These are phyloP conservation scores for Macrotis lagotis DNA, from an alignment of 2,113 vertebrate species.

Conservation along the genomic window DNA sequence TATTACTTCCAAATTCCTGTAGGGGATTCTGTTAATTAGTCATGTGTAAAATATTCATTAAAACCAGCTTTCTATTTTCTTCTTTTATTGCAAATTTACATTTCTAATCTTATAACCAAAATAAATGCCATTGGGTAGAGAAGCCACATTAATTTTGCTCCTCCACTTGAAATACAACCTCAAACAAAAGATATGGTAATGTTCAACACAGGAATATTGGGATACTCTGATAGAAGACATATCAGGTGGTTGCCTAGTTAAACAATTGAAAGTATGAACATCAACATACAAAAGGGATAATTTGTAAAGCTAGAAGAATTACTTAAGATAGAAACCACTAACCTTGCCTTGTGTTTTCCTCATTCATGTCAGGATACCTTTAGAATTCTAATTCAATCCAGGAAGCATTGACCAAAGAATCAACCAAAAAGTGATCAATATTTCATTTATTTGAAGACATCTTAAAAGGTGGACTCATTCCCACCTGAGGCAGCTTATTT, in stretches of 20 bases:
- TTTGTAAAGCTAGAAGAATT: constrained; percentile 12
- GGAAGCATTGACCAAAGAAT: not conserved
- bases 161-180: constrained; percentile 79
- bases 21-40: constrained; percentile 89
- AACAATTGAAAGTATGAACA: constrained; percentile 25
- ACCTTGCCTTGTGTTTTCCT: not conserved
- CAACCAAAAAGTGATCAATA: not conserved
- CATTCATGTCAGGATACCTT: not conserved
- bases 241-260: constrained; percentile 52
- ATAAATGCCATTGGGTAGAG: constrained; percentile 86
- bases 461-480: not conserved
- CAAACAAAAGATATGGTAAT: constrained; percentile 78
- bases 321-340: not conserved
- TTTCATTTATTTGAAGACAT: not conserved
- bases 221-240: constrained; percentile 49
- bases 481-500: not conserved
- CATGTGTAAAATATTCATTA: constrained; percentile 90
- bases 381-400: constrained; percentile 1
- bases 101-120: constrained; percentile 88
- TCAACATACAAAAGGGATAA: not conserved
- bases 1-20: constrained; percentile 88
- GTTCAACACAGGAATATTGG: constrained; percentile 55
- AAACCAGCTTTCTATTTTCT: constrained; percentile 86
- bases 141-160: constrained; percentile 86
- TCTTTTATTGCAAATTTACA: constrained; percentile 89